These are phyloP conservation scores for Nemotelus nigrinus DNA, from an alignment of 2,888 invertebrate genomes.

Conservation along the genomic window DNA sequence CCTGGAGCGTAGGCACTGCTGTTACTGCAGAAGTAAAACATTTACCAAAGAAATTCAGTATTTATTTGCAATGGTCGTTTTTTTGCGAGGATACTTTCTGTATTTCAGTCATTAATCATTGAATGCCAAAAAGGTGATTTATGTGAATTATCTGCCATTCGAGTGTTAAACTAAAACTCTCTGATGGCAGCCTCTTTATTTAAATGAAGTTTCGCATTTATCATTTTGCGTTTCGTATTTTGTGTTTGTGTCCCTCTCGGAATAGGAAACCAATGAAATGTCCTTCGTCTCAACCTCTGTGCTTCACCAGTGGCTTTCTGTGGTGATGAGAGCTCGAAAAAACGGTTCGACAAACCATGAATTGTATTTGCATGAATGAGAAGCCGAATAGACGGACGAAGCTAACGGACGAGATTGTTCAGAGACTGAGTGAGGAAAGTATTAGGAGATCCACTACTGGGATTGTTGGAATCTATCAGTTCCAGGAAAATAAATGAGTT, in stretches of 20 bases:
- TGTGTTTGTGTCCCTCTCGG: slow-evolving; percentile 19
- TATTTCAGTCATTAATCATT: slow-evolving; percentile 41
- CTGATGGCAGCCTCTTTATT: slow-evolving; percentile 45
- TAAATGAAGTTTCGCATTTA: slow-evolving; percentile 45
- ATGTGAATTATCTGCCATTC: slow-evolving; percentile 45
- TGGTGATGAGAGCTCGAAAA: no score
- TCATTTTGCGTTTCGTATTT: slow-evolving; percentile 17
- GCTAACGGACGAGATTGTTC: not conserved
- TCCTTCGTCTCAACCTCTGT: not conserved
- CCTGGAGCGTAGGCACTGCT: not conserved
- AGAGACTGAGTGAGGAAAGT: not conserved
- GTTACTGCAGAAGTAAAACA: not conserved
- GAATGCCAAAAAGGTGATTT: slow-evolving; percentile 47
- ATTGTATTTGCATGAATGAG: no score
- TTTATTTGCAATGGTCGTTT: slow-evolving; percentile 2
- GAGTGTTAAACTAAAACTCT: slow-evolving; percentile 46
- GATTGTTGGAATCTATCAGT: not conserved
- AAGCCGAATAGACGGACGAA: no score
- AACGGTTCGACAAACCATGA: no score
- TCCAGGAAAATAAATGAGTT: slow-evolving; percentile 31
- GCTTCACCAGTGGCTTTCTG: no score
- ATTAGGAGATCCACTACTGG: not conserved
- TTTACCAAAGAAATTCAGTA: not conserved
- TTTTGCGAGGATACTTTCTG: slow-evolving; percentile 8
- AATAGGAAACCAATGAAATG: not conserved